Base-by-base conservation (phyloP, 2,888 invertebrate species). In the Xiphydria camelus region DNA sequence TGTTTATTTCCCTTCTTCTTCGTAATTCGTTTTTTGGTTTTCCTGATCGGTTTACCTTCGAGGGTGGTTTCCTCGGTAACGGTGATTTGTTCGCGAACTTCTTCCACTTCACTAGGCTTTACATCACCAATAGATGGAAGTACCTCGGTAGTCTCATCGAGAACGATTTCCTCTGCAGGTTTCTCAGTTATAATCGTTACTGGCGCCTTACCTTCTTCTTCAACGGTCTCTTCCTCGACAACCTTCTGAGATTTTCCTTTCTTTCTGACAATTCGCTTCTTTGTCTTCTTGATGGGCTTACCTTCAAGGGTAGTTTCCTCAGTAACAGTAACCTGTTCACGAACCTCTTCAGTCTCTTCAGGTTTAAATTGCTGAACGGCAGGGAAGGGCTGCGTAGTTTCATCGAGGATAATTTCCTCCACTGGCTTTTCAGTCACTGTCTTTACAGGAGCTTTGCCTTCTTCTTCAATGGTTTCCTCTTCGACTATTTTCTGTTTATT, bases 231-330 rank as follows among this genome's bases (percentile, higher is more conserved):
- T 25, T 77, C 75, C 45, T 77, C 76, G 1, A 75, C 76, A 1
- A 76, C 67, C 59, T 78, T 73, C 19, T 77, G 73, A 36, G 69
- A 68, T 5, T 66, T 66, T n/a, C 74, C 75, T 40, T 75, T 63
- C 9, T 60, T 73, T 48, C 73, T 77, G 34, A 69, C 18, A 12
- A n/a, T 4, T 4, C 51, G 53, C 41, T 58, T 57, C 14, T 55
- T 58, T 4, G 51, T 59, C 4, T 47, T 59, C 2, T 63, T 61
- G 43, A 52, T 66, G 1, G 59, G 53, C 14, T 57, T 61, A 20
- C 63, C 68, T 61, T 65, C 57, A 26, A 41, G 41, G n/a, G 53
- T 53, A 29, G 49, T 55, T 41, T 53, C 49, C 53, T 71, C 64
- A 12, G 56, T 59, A 2, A 63, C 53, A 34, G 57, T 53, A 6